Base-by-base conservation (phyloP, 2,888 invertebrate species). In the Apamea epomidion region DNA sequence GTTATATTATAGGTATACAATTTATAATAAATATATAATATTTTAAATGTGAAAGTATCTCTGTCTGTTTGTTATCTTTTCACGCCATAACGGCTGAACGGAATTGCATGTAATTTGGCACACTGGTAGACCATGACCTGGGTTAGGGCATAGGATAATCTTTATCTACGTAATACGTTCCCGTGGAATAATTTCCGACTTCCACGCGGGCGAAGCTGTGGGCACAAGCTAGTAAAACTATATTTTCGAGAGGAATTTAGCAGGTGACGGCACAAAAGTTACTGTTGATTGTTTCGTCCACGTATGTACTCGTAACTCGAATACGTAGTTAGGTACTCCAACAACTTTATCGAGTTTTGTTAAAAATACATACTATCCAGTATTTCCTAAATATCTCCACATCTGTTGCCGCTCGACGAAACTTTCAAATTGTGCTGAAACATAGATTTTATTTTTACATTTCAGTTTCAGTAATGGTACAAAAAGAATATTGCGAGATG, bases 321-420 rank as follows among this genome's bases (percentile, higher is more conserved):
- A 77, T 70, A 76, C 5, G 25, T 58, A 51, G 37, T 25, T 64
- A 51, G 21, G 37, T 65, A 54, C 48, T 37, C 42, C 37, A 80
- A 68, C 37, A 74, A 77, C 37, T 82, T 78, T 78, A 84, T 84
- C 32, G 79, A 74, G 67, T 82, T 82, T 80, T 76, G 80, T 85
- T 84, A 75, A 85, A 87, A 79, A 82, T 78, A 86, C 58, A 74
- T 69, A 65, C 32, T 16, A 51, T 71, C 62, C 54, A 78, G 48
- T 78, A 81, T 87, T 89, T 90, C 84, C 86, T 60, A 89, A 91
- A 89, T 84, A 83, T 87, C 84, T 88, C 75, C 80, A 74, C 92
- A 91, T 90, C 89, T 91, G 92, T 82, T 87, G 87, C 89, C 89
- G 85, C 83, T 85, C 80, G 86, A 83, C 74, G 69, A 87, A 76